A percentile compares a stretch with the other conserved stretches of the same genome.
phyloP scores from a whole-genome alignment of 1,140 invertebrate genomes.

The Macrobrachium nipponense region DNA sequence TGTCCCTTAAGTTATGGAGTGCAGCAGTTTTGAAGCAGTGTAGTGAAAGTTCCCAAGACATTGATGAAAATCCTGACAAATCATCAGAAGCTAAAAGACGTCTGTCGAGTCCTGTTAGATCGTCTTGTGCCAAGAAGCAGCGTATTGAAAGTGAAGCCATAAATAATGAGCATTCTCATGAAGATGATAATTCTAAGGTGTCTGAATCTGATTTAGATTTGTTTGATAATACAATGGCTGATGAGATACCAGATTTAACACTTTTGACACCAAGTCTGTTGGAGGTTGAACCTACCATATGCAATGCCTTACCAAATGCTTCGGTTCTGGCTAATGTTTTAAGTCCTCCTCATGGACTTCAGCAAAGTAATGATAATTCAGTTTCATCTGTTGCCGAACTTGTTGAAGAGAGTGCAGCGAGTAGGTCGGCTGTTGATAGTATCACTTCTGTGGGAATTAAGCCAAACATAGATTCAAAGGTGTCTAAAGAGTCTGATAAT shows the following conservation, averaged over 20 bases:
- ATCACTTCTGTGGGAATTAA: no score
- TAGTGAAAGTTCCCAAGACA: no score
- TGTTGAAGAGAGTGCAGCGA: conserved; percentile 4
- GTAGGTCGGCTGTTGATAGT: neutral
- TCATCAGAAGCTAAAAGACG: no score
- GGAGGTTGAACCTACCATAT: conserved; percentile 56
- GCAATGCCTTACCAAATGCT: conserved; percentile 56
- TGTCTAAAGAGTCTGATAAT: no score
- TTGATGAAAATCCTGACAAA: no score
- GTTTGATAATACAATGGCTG: conserved; percentile 47
- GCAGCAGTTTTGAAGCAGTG: no score
- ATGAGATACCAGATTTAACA: conserved; percentile 58
- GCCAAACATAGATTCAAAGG: no score
- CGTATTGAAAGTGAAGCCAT: conserved; percentile 4
- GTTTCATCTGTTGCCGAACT: neutral
- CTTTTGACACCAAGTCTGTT: conserved; percentile 57
- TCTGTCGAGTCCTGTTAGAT: no score
- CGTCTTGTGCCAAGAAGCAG: neutral
- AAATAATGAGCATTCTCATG: neutral
- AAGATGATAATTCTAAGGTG: no score
- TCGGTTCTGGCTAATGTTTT: conserved; percentile 49
- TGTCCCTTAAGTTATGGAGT: no score
- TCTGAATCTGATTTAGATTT: conserved; percentile 22
- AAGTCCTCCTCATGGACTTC: conserved; percentile 33
- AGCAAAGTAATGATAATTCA: conserved; percentile 20